phyloP scores from a whole-genome alignment of 1,140 invertebrate genomes.

The Eueides isabella region DNA sequence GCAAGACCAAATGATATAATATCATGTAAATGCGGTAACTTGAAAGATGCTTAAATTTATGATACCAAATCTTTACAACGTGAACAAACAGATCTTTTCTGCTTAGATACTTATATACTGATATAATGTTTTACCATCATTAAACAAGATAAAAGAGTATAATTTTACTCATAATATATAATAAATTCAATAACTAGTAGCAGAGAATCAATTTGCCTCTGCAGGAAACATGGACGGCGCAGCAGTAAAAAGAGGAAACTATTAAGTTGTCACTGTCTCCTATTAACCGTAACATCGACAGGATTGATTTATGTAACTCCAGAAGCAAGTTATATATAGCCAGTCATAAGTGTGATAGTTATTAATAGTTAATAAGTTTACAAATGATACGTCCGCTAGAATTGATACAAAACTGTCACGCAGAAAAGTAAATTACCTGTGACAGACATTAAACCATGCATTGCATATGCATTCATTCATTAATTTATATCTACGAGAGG shows the following conservation, averaged over 20 bases:
- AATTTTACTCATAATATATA: no score
- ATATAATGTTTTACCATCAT: no score
- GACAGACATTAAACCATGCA: not conserved
- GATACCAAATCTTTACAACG: not conserved
- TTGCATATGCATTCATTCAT: no score
- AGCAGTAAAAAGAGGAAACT: conserved; percentile 67
- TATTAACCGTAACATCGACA: conserved; percentile 64
- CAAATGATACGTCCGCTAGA: not conserved
- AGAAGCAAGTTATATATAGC: conserved; percentile 39
- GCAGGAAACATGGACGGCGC: conserved; percentile 62
- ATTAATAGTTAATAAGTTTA: not conserved
- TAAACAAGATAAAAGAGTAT: no score
- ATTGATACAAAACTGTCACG: not conserved
- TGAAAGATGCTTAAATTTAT: conserved; percentile 35
- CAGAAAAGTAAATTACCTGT: not conserved
- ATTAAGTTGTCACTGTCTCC: conserved; percentile 72
- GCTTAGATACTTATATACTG: not conserved
- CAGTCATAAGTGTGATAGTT: not conserved
- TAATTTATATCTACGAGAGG: no score
- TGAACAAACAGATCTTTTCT: not conserved
- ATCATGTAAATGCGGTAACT: conserved; percentile 45
- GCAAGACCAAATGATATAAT: conserved; percentile 44
- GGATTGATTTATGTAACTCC: conserved; percentile 65
- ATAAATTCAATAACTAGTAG: not conserved
- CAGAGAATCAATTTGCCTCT: conserved; percentile 44